Base-by-base conservation (phyloP, 2,888 invertebrate species). In the Tenodera sinensis region DNA sequence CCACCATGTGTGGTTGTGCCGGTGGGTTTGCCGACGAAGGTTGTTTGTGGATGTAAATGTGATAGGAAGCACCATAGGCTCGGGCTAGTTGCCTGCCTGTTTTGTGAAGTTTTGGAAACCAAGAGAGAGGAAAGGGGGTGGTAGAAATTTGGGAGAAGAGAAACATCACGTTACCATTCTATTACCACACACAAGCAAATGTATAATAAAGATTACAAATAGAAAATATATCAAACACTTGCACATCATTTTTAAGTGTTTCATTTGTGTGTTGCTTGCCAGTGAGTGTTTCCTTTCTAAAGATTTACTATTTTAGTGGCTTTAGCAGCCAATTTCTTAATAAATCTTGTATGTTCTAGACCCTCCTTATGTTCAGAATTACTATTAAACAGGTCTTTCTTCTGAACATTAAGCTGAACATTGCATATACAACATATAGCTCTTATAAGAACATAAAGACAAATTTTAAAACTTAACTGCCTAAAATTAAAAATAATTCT, bases 21-120 rank as follows among this genome's bases (percentile, higher is more conserved):
- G 91, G 91, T 91, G 91, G 91, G 91, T 91, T 90, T 90, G 91
- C 91, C 91, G 91, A 91, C 89, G 91, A 91, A 90, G 91, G 91
- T 91, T 91, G 91, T 91, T 91, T 92, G 92, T 91, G 93, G 92
- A 92, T 93, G 93, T 92, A 93, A 92, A 91, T 89, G 89, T 89
- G 93, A 93, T 92, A 93, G 92, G 93, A 93, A 93, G 92, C 93
- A 93, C 93, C 93, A 93, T 92, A 93, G 92, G 92, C 93, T 92
- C 91, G 93, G 92, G 90, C 92, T 93, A 91, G 92, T 92, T 92
- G 93, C 92, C 92, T 93, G 93, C 93, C 93, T 89, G 88, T 87
- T 71, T 81, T 84, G 82, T 87, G 6, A 54, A 54, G 54, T 84
- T 20, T 34, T 83, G 71, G 84, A 83, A 83, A 81, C 27, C 83